phyloP scores from a whole-genome alignment of 2,888 invertebrate genomes.

The Drosophila basisetae region DNA sequence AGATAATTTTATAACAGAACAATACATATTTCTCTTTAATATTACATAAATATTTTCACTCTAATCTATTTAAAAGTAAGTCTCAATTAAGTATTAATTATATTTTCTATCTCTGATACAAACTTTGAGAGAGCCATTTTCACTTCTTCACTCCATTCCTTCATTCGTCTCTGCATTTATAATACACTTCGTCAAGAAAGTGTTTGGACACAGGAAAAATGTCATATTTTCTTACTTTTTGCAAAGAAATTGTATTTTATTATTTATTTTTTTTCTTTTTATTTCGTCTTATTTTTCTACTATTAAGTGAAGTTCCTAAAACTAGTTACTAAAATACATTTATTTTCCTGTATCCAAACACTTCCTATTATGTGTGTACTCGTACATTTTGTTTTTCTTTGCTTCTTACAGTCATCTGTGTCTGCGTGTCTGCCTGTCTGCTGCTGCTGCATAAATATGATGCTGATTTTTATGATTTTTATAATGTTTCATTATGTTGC shows the following conservation, averaged over 20 bases:
- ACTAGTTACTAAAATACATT: not conserved
- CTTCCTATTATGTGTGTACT: not conserved
- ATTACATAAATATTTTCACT: not conserved
- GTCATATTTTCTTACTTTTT: not conserved
- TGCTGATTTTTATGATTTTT: slow-evolving; percentile 81
- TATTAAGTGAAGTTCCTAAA: not conserved
- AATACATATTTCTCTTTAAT: not conserved
- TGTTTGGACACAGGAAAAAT: not conserved
- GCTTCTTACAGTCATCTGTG: slow-evolving; percentile 42
- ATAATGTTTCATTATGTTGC: slow-evolving; percentile 80
- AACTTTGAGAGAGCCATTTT: not conserved
- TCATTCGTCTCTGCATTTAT: slow-evolving; percentile 48
- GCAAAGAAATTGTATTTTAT: not conserved
- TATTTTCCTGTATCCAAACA: not conserved
- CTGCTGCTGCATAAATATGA: slow-evolving; percentile 75
- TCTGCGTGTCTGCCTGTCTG: slow-evolving; percentile 35
- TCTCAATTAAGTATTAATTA: not conserved
- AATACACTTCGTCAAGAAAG: not conserved
- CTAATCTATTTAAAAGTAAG: not conserved
- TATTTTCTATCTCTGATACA: not conserved
- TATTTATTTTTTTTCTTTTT: not conserved
- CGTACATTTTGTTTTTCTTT: not conserved
- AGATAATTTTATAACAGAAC: not conserved
- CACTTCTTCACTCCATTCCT: slow-evolving; percentile 20
- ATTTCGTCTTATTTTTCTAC: not conserved